A percentile compares a stretch with the other conserved stretches of the same genome.
Conservation (phyloP, 2,113 vertebrate genomes). For the Gasterosteus aculeatus region DNA sequence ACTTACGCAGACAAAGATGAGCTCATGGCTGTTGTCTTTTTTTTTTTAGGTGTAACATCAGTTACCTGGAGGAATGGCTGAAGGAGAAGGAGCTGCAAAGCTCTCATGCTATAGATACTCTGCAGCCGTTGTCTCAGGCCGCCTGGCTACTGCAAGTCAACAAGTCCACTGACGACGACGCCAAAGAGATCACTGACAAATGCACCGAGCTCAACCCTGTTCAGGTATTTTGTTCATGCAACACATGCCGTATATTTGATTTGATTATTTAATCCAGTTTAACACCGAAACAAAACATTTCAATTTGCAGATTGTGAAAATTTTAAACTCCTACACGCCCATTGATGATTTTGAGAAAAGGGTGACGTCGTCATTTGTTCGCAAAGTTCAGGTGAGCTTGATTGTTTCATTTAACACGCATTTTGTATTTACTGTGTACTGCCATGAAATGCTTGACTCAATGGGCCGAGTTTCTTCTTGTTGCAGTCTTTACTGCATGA, state of each 20-base stretch:
- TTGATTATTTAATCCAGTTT: not conserved
- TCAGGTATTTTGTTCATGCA: conserved; percentile 83
- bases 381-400: conserved; percentile 91
- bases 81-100: conserved; percentile 92
- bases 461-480: conserved; percentile 26
- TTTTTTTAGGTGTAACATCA: conserved; percentile 91
- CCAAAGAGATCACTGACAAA: conserved; percentile 87
- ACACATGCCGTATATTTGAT: not conserved
- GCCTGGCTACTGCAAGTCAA: conserved; percentile 98
- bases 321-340: conserved; percentile 96
- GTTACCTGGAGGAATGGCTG: conserved; percentile 98
- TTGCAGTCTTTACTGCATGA: conserved; percentile 87
- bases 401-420: not conserved
- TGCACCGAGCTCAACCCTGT: conserved; percentile 90
- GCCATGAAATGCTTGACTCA: not conserved
- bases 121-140: conserved; percentile 90
- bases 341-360: conserved; percentile 98
- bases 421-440: not conserved
- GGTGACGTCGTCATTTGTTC: conserved; percentile 91
- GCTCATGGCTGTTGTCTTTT: not conserved
- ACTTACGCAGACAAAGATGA: not conserved
- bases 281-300: conserved; percentile 14
- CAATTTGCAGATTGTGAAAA: conserved; percentile 90
- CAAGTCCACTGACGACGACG: conserved; percentile 93
- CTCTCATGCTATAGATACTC: conserved; percentile 87